Conservation (phyloP, 2,113 vertebrate species). For the Emydocephalus ijimae region DNA sequence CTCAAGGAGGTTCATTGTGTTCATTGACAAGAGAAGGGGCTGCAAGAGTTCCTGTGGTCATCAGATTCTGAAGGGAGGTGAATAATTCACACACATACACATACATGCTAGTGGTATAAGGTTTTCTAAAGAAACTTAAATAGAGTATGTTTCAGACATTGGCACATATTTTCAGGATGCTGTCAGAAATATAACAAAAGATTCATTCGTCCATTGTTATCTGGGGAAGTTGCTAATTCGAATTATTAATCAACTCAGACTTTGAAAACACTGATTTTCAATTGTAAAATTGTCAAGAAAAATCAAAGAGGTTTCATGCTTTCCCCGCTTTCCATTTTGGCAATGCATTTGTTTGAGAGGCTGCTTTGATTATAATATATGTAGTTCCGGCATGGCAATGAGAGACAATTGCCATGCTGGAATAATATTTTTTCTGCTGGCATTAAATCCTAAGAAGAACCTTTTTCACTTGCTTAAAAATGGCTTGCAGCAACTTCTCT, state of each 20-base stretch:
- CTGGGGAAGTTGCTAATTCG: background rate
- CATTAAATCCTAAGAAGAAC: conserved; percentile 30
- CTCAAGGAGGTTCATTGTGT: background rate
- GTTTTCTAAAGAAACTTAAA: background rate
- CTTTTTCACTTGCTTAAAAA: conserved; percentile 6
- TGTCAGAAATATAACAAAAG: background rate
- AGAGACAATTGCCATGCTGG: background rate
- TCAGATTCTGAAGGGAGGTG: fast-evolving
- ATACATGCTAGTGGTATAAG: fast-evolving
- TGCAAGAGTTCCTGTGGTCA: background rate
- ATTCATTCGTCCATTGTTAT: background rate
- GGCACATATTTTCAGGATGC: background rate
- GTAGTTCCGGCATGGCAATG: conserved; percentile 16
- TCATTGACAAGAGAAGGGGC: background rate
- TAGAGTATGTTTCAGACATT: conserved; percentile 29
- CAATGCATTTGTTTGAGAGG: background rate
- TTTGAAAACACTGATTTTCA: background rate
- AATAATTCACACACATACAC: background rate
- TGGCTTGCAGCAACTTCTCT: conserved; percentile 18
- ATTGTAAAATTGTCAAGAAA: background rate
- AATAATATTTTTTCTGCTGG: background rate
- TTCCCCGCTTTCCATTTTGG: fast-evolving
- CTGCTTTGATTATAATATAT: conserved; percentile 22
- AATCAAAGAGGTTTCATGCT: background rate
- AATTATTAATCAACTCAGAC: background rate